phyloP scores from a whole-genome alignment of 2,797 vertebrate species.

The Melopsittacus undulatus region DNA sequence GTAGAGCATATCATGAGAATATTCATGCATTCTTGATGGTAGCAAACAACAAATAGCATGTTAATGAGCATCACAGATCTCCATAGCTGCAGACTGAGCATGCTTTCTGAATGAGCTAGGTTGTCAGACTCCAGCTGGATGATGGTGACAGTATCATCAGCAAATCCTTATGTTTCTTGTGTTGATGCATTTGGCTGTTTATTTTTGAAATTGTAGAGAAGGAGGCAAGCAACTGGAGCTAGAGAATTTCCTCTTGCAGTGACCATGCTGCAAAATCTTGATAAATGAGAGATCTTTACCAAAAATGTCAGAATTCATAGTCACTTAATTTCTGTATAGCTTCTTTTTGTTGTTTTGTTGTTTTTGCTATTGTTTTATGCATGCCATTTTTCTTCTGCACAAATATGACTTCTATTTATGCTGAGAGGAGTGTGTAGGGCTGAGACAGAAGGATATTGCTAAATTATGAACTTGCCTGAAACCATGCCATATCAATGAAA shows the following conservation, averaged over 20 bases:
- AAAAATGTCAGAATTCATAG: background rate
- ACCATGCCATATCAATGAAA: background rate
- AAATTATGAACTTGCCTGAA: background rate
- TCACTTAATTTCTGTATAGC: background rate
- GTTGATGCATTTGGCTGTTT: background rate
- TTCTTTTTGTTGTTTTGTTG: background rate
- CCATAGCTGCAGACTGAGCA: background rate
- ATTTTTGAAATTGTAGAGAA: background rate
- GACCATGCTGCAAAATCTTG: background rate
- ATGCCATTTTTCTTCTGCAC: background rate
- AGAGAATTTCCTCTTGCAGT: background rate
- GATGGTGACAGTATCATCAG: background rate
- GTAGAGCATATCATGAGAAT: accelerated
- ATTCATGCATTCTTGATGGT: background rate
- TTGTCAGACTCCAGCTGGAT: background rate
- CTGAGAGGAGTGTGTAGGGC: background rate
- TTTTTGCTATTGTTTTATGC: background rate
- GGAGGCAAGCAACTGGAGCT: background rate
- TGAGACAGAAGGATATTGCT: background rate
- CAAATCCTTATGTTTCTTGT: background rate
- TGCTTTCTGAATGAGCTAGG: background rate
- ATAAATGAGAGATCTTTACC: background rate
- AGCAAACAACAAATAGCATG: background rate
- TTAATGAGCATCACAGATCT: accelerated
- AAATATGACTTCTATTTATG: background rate